Base-by-base conservation (phyloP, 2,888 invertebrate genomes). In the Sphaerophoria rueppellii region DNA sequence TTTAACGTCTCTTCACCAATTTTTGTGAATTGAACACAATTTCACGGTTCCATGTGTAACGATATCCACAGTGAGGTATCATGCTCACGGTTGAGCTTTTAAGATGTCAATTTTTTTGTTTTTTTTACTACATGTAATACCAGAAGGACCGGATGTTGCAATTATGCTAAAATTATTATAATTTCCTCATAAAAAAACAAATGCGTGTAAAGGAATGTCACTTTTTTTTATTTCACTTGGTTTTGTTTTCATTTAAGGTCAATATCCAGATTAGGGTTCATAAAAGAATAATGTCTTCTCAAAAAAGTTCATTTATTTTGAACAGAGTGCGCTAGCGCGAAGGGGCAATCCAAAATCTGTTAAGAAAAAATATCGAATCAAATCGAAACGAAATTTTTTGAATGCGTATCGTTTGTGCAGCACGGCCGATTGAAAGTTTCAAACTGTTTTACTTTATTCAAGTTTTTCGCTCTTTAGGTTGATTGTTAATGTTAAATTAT, bases 11-110 rank as follows among this genome's bases (percentile, higher is more conserved):
- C 93, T 97, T 97, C 90, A 97, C 97, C 91, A 97, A 94, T 93
- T 97, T 97, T 92, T 97, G 96, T 92, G 97, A 97, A 93, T 97
- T 97, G 93, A 97, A 95, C 93, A 97, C 96, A 93, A 97, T 97
- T 93, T 97, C 96, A 93, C 96, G 95, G 93, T 96, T 97, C 97
- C 97, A 97, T 93, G 96, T 96, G 95, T 96, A 96, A 93, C 95
- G 95, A 94, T 96, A 96, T 93, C 95, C 95, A 95, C 95, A 95
- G 89, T 91, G 90, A 89, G 91, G 91, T 91, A 91, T 92, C 92
- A 92, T 92, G 92, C 92, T 92, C 92, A 92, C 92, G 91, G 90
- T 90, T 89, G 89, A 89, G 89, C 90, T 88, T 86, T 79, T 82
- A 58, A 83, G 87, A 74, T 85, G 58, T 60, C 43, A 81, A 50